Evolutionary conservation across 2,888 invertebrate genomes (phyloP).

Genomic region (Sinohyriopsis cumingii): DNA sequence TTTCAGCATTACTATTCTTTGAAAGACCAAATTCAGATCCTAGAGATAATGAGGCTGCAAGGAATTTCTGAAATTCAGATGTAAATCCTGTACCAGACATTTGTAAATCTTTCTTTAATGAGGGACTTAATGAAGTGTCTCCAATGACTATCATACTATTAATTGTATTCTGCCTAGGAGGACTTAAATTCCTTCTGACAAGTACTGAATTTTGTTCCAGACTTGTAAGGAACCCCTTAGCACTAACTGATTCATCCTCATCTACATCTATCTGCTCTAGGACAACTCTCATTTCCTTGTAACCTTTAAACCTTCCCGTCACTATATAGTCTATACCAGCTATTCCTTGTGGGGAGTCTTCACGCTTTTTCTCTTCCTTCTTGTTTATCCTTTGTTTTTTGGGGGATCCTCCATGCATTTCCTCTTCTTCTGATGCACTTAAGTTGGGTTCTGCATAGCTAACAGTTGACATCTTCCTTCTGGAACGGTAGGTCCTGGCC

Average conservation of each 20-base stretch:
- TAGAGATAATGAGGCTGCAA: conserved; percentile 6
- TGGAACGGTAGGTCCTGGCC: not conserved
- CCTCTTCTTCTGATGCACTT: not conserved
- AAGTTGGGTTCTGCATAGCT: not conserved
- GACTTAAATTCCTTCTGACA: not conserved
- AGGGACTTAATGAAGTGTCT: not conserved
- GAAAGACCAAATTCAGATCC: too few relatives aligned
- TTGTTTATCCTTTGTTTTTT: conserved; percentile 14
- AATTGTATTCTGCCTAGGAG: not conserved
- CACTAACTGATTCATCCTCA: conserved; percentile 6
- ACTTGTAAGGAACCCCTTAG: not conserved
- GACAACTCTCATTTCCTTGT: conserved; percentile 56
- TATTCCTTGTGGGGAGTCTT: conserved; percentile 23
- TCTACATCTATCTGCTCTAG: conserved; percentile 40
- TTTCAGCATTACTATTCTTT: too few relatives aligned
- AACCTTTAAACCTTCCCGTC: conserved; percentile 58
- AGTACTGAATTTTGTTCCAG: not conserved
- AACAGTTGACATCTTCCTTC: not conserved
- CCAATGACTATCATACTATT: conserved; percentile 12
- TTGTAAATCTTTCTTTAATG: too few relatives aligned
- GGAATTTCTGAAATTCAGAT: conserved; percentile 36
- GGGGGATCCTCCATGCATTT: not conserved
- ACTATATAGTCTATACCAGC: conserved; percentile 57
- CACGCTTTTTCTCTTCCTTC: conserved; percentile 19
- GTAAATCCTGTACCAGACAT: conserved; percentile 20